Base-by-base conservation (phyloP, 2,797 vertebrate genomes). In the Alfaro cultratus region DNA sequence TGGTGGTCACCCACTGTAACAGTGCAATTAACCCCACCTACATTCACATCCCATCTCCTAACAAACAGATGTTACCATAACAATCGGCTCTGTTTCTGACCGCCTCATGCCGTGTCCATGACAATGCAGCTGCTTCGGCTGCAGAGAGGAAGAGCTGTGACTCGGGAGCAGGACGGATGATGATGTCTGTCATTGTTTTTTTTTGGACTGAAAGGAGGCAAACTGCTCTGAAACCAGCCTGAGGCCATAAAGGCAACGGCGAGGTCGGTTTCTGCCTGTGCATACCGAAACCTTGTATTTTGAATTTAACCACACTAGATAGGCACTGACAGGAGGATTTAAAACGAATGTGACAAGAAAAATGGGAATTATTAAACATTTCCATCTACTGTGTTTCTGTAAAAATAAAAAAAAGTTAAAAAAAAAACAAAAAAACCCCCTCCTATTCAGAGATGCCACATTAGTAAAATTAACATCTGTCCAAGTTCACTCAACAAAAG, bases 51-150 rank as follows among this genome's bases (percentile, higher is more conserved):
- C 76, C 90, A 84, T 87, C 81, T 86, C 84, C 88, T 90, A 92
- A 89, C 88, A 94, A 94, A 92, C 83, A 49, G 70, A 76, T 62
- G 89, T 94, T 94, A 93, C 78, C 88, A 94, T 93, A 85, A 93
- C 86, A 94, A 92, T 92, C 49, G 41, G 80, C 81, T 87, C 82
- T 82, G 86, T 86, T 87, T 80, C 78, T 4, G 62, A 26, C 78
- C 80, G 21, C 83, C 85, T 91, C 92, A 93, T 79, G 82, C 86
- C 47, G 85, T 87, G 89, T 86, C 86, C 84, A 92, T 94, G 91
- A 95, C 92, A 94, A 94, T 91, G 84, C 76, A 47, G 5, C 85
- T 70, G 5, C 85, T 70, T 83, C 75, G 70, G 83, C 80, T 76
- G 79, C 75, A 80, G 53, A 81, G 84, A 53, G 75, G 84, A 84